Evolutionary conservation across 2,888 invertebrate genomes (phyloP).

Genomic region (Xylota sylvarum): DNA sequence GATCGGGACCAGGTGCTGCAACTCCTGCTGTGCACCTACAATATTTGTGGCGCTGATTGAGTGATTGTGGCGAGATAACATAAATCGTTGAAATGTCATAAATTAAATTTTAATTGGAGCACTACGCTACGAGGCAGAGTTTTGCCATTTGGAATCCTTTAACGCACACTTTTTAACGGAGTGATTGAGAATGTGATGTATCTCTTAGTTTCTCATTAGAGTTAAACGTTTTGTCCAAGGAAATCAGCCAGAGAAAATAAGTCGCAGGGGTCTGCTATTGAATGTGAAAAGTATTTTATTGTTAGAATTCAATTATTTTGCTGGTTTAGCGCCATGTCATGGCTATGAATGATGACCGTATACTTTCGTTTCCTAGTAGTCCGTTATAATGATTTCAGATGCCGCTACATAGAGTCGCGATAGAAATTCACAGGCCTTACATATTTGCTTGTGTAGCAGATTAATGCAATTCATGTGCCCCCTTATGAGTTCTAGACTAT

Average conservation of each 20-base stretch:
- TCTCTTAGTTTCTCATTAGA: not conserved
- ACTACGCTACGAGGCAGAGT: conserved; percentile 17
- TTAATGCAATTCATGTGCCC: no score
- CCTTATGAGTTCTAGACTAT: no score
- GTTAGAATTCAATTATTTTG: no score
- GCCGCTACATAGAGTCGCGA: no score
- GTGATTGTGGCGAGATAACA: conserved; percentile 74
- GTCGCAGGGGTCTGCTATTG: not conserved
- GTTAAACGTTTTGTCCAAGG: not conserved
- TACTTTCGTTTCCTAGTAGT: no score
- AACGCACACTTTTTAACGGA: not conserved
- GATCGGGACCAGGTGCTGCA: conserved; percentile 63
- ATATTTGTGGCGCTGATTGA: conserved; percentile 73
- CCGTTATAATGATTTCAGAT: no score
- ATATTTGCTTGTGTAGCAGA: no score
- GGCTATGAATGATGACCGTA: no score
- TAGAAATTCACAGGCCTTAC: no score
- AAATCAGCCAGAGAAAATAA: not conserved
- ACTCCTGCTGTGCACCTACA: conserved; percentile 72
- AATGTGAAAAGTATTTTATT: no score
- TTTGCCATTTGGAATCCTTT: conserved; percentile 66
- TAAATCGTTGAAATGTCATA: conserved; percentile 75
- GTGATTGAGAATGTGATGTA: not conserved
- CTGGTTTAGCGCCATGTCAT: no score
- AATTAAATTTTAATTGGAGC: conserved; percentile 76